Conservation (phyloP, 2,797 vertebrate species). For the Cichlasoma orientale region DNA sequence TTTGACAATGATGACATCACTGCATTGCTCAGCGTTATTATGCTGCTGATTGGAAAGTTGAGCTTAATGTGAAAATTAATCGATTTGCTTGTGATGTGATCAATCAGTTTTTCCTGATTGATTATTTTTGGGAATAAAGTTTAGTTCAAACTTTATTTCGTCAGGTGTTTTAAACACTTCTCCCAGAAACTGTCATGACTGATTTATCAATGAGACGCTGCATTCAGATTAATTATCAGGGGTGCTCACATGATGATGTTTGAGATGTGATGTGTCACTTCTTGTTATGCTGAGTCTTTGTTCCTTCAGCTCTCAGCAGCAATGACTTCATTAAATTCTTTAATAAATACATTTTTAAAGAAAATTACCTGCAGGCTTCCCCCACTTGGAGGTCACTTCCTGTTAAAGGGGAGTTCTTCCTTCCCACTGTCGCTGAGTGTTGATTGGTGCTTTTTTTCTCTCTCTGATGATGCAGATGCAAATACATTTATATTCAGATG, state of each 20-base stretch:
- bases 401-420: too few relatives aligned
- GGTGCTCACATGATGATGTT: not conserved
- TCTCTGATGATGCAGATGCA: too few relatives aligned
- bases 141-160: not conserved
- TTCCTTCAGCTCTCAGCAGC: too few relatives aligned
- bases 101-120: not conserved
- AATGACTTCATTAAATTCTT: too few relatives aligned
- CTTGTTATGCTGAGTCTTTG: too few relatives aligned
- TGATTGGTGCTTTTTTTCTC: too few relatives aligned
- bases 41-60: not conserved
- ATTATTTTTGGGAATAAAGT: not conserved
- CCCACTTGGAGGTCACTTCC: too few relatives aligned
- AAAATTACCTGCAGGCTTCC: too few relatives aligned
- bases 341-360: too few relatives aligned
- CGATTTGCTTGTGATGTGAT: not conserved
- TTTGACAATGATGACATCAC: not conserved
- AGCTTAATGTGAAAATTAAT: not conserved
- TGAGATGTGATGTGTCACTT: not conserved
- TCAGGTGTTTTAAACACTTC: not conserved
- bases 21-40: not conserved
- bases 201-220: not conserved
- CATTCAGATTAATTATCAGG: too few relatives aligned
- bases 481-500: too few relatives aligned
- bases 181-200: not conserved
- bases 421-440: too few relatives aligned